phyloP scores from a whole-genome alignment of 2,888 invertebrate species.

The Polietes domitor region DNA sequence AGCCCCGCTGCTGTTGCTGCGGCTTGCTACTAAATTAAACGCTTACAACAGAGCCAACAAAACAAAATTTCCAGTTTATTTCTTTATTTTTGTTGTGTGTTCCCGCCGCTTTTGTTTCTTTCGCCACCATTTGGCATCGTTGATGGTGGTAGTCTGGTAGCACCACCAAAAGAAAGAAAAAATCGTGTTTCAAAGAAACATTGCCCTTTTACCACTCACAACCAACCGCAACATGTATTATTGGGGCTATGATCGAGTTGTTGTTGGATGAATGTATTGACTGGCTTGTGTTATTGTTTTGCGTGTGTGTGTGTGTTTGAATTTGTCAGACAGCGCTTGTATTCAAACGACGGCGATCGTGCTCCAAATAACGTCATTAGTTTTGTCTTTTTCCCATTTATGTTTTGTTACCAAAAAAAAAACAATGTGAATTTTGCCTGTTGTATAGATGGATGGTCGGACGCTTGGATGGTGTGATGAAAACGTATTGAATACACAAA shows the following conservation, averaged over 20 bases:
- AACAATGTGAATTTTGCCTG: not conserved
- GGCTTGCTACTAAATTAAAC: constrained; percentile 19
- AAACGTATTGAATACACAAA: constrained; percentile 36
- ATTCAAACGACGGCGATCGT: constrained; percentile 33
- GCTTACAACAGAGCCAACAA: constrained; percentile 31
- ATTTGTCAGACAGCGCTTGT: constrained; percentile 3
- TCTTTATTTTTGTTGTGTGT: constrained; percentile 13
- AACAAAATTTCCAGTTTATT: constrained; percentile 53
- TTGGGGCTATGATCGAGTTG: constrained; percentile 23
- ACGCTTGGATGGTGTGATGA: constrained; percentile 30
- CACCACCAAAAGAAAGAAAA: constrained; percentile 5
- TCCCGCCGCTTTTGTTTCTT: constrained; percentile 13
- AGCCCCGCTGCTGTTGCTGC: constrained; percentile 16
- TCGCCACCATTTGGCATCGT: constrained; percentile 28
- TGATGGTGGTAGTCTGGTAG: not conserved
- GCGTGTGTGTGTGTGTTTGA: not conserved
- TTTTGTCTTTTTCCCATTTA: constrained; percentile 46
- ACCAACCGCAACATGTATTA: not conserved
- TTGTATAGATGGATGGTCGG: too few species aligned
- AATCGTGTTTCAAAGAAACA: constrained; percentile 47
- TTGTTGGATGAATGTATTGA: not conserved
- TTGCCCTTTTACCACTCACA: constrained; percentile 57
- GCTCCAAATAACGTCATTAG: constrained; percentile 58
- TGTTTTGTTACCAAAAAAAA: constrained; percentile 47
- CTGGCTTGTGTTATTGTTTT: not conserved